A percentile compares a stretch with the other conserved stretches of the same genome.
phyloP scores from a whole-genome alignment of 2,797 vertebrate species.

The Arremon aurantiirostris region DNA sequence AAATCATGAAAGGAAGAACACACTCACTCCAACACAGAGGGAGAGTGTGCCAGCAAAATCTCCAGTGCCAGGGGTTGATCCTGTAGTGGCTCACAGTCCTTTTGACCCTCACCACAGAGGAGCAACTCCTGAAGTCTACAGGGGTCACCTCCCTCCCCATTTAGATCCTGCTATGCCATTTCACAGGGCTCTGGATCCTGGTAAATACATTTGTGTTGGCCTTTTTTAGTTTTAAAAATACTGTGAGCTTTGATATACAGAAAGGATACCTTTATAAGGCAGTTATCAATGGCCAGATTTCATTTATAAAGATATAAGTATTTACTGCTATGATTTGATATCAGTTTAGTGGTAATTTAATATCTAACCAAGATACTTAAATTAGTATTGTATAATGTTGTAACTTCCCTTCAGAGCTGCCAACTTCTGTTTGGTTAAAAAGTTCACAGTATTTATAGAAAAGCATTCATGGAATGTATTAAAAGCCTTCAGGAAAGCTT shows the following conservation, averaged over 20 bases:
- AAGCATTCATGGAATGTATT: neutral
- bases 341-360: neutral
- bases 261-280: neutral
- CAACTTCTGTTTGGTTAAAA: neutral
- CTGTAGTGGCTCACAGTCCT: slow-evolving; percentile 87
- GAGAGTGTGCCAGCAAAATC: slow-evolving; percentile 92
- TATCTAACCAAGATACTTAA: neutral
- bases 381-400: neutral
- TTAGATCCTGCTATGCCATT: slow-evolving; percentile 89
- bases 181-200: slow-evolving; percentile 91
- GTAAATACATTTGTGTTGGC: slow-evolving; percentile 64
- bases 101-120: slow-evolving; percentile 92
- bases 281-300: neutral
- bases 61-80: slow-evolving; percentile 88
- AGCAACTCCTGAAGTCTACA: slow-evolving; percentile 85
- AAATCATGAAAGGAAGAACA: slow-evolving; percentile 90
- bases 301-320: neutral
- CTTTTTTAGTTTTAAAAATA: neutral
- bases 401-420: neutral
- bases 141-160: slow-evolving; percentile 87
- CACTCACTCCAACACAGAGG: slow-evolving; percentile 91
- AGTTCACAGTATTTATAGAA: neutral
- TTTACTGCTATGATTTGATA: neutral
- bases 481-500: neutral
- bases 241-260: neutral